A percentile compares a stretch with the other conserved stretches of the same genome.
phyloP scores from a whole-genome alignment of 2,113 vertebrate genomes.

The Peromyscus polionotus region DNA sequence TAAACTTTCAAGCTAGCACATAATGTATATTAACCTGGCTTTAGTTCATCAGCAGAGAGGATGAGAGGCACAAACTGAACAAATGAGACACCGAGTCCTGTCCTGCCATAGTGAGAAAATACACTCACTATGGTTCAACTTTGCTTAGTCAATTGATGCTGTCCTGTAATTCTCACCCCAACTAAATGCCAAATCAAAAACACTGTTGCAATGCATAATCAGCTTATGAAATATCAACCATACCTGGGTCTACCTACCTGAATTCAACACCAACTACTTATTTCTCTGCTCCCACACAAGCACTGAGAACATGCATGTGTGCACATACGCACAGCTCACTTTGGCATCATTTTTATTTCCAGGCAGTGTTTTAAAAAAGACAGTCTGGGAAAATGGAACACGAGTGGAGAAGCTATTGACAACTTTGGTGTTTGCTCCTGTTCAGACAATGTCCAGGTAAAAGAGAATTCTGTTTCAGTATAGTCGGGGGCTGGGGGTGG shows the following conservation, averaged over 20 bases:
- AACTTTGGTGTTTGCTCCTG: conserved; percentile 92
- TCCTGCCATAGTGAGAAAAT: neutral
- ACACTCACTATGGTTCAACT: neutral
- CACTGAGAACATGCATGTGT: neutral
- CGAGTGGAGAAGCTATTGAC: conserved; percentile 86
- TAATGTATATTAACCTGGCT: neutral
- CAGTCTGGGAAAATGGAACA: conserved; percentile 87
- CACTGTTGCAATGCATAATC: neutral
- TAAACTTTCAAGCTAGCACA: neutral
- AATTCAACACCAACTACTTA: conserved; percentile 6
- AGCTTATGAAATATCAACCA: conserved; percentile 12
- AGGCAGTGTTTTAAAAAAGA: conserved; percentile 89
- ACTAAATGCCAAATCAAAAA: conserved; percentile 13
- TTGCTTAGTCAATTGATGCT: neutral
- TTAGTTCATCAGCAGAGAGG: neutral
- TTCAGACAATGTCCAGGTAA: conserved; percentile 87
- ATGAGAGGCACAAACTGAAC: conserved; percentile 37
- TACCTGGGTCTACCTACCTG: neutral
- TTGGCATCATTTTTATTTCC: conserved; percentile 75
- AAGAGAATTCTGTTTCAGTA: conserved; percentile 48
- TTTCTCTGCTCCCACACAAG: neutral
- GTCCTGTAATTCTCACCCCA: neutral
- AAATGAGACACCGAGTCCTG: neutral
- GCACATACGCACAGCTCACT: neutral
- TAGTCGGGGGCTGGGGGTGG: neutral